Conservation (phyloP, 2,113 vertebrate genomes). For the Stercorarius parasiticus region DNA sequence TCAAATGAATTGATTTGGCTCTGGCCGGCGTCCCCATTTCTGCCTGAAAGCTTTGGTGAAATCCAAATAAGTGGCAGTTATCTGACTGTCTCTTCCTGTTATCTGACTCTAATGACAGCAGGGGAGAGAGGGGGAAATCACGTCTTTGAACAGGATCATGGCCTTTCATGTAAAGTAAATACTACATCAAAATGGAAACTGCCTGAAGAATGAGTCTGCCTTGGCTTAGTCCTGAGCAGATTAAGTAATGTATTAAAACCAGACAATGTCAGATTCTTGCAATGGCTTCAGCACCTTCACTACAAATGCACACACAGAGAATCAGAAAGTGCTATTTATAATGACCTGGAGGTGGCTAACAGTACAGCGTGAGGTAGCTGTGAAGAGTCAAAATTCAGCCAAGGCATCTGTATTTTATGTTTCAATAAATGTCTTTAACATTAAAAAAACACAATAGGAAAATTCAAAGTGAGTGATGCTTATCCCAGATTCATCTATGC, state of each 20-base stretch:
- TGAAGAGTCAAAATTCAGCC: slow-evolving; percentile 7
- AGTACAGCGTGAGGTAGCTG: not conserved
- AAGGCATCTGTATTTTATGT: slow-evolving; percentile 17
- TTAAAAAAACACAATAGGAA: not conserved
- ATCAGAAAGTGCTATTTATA: not conserved
- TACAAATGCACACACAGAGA: not conserved
- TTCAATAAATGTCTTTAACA: not conserved
- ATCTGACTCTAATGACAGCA: slow-evolving; percentile 60
- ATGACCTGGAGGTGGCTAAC: not conserved
- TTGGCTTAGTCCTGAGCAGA: not conserved
- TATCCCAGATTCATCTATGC: not conserved
- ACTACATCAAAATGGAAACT: slow-evolving; percentile 26
- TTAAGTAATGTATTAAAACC: slow-evolving; percentile 37
- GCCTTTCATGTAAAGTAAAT: slow-evolving; percentile 51
- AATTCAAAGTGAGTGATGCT: not conserved
- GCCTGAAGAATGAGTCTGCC: not conserved
- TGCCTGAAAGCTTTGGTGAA: slow-evolving; percentile 59
- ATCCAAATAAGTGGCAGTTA: slow-evolving; percentile 64
- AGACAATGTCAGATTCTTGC: not conserved
- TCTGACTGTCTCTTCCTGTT: slow-evolving; percentile 64
- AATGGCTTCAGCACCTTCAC: not conserved
- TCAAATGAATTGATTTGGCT: slow-evolving; percentile 80
- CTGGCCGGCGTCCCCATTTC: slow-evolving; percentile 69
- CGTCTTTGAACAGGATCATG: slow-evolving; percentile 49
- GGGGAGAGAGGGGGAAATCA: slow-evolving; percentile 22